Evolutionary conservation across 2,888 invertebrate species (phyloP), one percentile per base, ranked within the genome.

Genomic region (Cynaeus angustus): DNA sequence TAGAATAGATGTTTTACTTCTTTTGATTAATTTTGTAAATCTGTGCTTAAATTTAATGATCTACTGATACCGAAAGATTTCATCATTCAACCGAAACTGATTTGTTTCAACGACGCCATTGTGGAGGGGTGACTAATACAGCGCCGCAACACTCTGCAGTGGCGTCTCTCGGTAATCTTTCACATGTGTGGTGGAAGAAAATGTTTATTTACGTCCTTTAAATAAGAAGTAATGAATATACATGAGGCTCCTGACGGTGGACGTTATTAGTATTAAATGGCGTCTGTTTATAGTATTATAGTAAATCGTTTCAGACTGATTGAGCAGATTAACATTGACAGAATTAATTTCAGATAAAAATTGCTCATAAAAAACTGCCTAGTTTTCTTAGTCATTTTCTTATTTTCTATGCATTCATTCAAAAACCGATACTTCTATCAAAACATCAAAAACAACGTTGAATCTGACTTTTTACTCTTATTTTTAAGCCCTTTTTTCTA

Each of bases 111-210:
- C 64, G 75, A 70, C 77, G 78, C 78, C 78, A 79, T 78, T 75
- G 73, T 75, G 72, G 71, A 72, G 69, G 74, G 72, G 72, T 70
- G 73, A 72, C 65, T 69, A 73, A 75, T 74, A 8, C 50, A 72
- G 71, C 76, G 74, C 74, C 77, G 76, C 77, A 79, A 78, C 79
- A 77, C 78, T 78, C 74, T 75, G 77, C 76, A 77, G 75, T 73
- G 76, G 75, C 77, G 79, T 77, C 76, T 72, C 65, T 72, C 48
- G 30, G 38, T 28, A 48, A 48, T 45, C 55, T 21, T 21, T 41
- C 45, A 16, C 10, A 37, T 33, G 52, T 10, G 5, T 46, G n/a
- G 8, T n/a, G 16, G 2, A 50, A 50, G 28, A 37, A 33, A 10
- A 53, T 53, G 12, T 53, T 50, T 50, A 50, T 50, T 50, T 50